Percentiles rank a stretch among this genome's conserved stretches.
These are phyloP conservation scores for Pelmatolapia mariae DNA, from an alignment of 2,113 vertebrate genomes.

Conservation along the genomic window DNA sequence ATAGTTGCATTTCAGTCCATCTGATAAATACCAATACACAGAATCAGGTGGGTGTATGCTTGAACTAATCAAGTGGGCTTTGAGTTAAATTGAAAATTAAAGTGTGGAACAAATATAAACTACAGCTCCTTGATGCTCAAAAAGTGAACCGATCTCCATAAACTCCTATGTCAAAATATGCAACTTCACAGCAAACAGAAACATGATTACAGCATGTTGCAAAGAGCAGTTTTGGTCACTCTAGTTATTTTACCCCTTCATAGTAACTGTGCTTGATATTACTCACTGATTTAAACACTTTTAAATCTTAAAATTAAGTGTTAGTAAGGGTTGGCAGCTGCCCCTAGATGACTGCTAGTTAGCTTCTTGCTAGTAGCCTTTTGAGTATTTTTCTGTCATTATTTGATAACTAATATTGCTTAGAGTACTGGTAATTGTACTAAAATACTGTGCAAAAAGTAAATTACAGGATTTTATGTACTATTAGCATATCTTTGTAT, in stretches of 20 bases:
- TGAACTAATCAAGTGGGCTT: neutral
- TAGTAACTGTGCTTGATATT: neutral
- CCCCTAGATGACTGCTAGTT: neutral
- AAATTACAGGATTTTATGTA: neutral
- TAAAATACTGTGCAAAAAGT: neutral
- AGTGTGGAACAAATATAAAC: neutral
- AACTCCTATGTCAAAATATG: neutral
- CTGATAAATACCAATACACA: neutral
- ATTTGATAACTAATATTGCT: neutral
- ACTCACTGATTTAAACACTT: neutral
- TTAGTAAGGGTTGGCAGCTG: neutral
- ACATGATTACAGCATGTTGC: neutral
- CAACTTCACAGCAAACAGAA: neutral
- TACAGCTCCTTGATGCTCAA: neutral
- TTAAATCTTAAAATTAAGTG: neutral
- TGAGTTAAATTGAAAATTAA: neutral
- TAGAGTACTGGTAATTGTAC: neutral
- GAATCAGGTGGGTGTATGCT: neutral
- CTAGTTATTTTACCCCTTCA: neutral
- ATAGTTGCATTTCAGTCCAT: fast-evolving
- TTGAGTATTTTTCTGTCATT: neutral
- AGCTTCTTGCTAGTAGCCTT: neutral
- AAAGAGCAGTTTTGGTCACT: neutral
- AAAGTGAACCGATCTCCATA: neutral
- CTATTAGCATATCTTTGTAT: neutral